A percentile compares a stretch with the other conserved stretches of the same genome.
Evolutionary conservation across 2,113 vertebrate genomes (phyloP).

Genomic region (Sapajus apella): DNA sequence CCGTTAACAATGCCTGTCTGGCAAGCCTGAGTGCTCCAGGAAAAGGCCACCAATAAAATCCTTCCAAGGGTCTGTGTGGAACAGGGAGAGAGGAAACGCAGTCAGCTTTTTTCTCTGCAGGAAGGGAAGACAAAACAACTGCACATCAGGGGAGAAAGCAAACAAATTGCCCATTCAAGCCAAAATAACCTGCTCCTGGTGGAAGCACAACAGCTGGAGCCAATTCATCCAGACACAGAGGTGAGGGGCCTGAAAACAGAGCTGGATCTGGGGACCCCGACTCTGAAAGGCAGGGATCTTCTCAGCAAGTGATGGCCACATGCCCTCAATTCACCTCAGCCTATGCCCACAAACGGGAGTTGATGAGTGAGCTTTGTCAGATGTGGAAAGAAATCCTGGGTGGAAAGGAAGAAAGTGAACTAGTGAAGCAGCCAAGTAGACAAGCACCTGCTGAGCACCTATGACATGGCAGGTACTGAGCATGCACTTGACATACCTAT

Average conservation of each 20-base stretch:
- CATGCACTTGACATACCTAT: not conserved
- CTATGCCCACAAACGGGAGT: not conserved
- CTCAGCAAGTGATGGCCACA: not conserved
- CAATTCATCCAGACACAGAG: slow-evolving; percentile 6
- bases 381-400: not conserved
- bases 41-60: slow-evolving; percentile 52
- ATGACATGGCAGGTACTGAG: not conserved
- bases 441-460: not conserved
- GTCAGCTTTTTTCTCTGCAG: slow-evolving; percentile 50
- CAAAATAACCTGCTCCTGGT: slow-evolving; percentile 49
- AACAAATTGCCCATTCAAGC: slow-evolving; percentile 61
- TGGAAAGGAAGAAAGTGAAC: not conserved
- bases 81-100: slow-evolving; percentile 18
- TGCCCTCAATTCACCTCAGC: not conserved
- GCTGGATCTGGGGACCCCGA: not conserved
- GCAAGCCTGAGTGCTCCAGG: not conserved
- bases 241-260: not conserved
- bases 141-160: slow-evolving; percentile 55
- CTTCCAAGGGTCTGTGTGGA: slow-evolving; percentile 30
- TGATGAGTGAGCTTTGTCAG: not conserved
- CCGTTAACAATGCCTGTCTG: slow-evolving; percentile 40
- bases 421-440: not conserved
- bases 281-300: not conserved
- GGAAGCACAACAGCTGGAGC: slow-evolving; percentile 52
- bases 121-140: slow-evolving; percentile 59